phyloP scores from a whole-genome alignment of 2,113 vertebrate genomes.

The Peromyscus leucopus region DNA sequence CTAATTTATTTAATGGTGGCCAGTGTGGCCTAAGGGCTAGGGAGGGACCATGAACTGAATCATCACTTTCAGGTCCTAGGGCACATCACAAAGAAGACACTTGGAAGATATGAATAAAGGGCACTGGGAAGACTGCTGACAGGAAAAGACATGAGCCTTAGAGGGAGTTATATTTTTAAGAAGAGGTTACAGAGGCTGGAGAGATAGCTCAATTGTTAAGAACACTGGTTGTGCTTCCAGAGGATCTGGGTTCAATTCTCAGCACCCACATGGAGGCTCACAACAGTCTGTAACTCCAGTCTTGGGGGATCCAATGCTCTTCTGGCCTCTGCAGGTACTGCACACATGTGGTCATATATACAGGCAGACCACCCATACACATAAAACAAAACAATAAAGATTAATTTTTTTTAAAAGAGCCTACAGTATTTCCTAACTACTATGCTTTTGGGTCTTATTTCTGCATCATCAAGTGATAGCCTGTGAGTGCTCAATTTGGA shows the following conservation, averaged over 20 bases:
- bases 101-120: background rate
- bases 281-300: background rate
- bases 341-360: background rate
- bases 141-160: background rate
- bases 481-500: background rate
- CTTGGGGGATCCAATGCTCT: background rate
- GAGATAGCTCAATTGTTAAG: background rate
- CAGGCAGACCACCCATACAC: background rate
- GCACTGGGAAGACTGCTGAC: background rate
- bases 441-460: background rate
- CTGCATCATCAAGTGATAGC: background rate
- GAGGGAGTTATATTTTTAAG: background rate
- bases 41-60: background rate
- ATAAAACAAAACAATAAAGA: background rate
- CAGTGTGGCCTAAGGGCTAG: background rate
- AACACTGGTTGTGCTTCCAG: background rate
- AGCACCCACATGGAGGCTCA: background rate
- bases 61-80: background rate
- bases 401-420: constrained; percentile 1
- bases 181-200: background rate
- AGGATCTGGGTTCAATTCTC: background rate
- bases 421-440: background rate
- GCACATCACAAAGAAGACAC: background rate
- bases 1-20: background rate
- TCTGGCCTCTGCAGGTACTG: background rate